Evolutionary conservation across 37 sponge, comb jelly and placozoan genomes (phyloP), one percentile per base, ranked within the genome.

Genomic region (Geodia barretti): DNA sequence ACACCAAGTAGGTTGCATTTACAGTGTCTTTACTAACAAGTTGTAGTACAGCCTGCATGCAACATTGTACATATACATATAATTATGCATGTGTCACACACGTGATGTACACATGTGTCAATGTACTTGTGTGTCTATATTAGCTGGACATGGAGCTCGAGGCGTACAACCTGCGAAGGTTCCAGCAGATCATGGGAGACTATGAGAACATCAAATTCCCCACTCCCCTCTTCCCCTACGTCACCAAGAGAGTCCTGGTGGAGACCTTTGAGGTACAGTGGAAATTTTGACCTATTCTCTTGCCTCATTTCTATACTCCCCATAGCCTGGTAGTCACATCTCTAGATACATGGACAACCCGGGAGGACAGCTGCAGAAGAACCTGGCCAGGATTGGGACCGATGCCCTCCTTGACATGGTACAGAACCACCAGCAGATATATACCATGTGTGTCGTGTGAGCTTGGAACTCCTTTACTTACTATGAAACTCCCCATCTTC

Each of bases 241-340:
- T 87, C 54, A 83, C 80, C 47, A 82, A 79, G 47, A 37, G 43
- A 2, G 87, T 91, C n/a, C 71, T 91, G 40, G 81, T 91, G 2
- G 92, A 91, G 65, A 87, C 84, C 20, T 91, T 87, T 83, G 89
- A 89, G 74, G 89, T 84, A 60, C 17, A 30, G n/a, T n/a, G n/a
- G 1, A 3, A 7, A 3, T 41, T 40, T 7, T 70, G 0, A 33
- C 29, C 31, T 79, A 21, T 41, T 1, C 4, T 79, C 64, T 30
- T 39, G 23, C 40, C 7, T 9, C 74, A 40, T 40, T 5, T 14
- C 42, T 40, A 1, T 66, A 14, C 30, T 41, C 33, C 35, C 34
- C 29, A 32, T 24, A 91, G 83, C 60, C 42, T 30, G 91, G 86
- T 39, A 41, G 31, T 19, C 85, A 76, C 37, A 82, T 91, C 19